Conservation (phyloP, 2,888 invertebrate genomes). For the Eudasyphora cyanicolor region DNA sequence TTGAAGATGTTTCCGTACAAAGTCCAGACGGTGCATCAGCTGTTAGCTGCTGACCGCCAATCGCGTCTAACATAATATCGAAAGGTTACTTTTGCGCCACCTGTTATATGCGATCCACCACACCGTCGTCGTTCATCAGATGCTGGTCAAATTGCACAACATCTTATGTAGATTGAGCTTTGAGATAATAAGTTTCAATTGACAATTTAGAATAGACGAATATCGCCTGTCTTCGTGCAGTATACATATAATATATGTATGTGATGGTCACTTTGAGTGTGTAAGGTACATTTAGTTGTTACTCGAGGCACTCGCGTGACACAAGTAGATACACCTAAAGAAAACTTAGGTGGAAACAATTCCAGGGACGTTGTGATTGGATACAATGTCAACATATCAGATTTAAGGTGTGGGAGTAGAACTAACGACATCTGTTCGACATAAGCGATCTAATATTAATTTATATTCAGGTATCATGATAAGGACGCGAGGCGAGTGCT, state of each 20-base stretch:
- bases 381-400: background rate
- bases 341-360: conserved; percentile 5
- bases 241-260: background rate
- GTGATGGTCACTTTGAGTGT: background rate
- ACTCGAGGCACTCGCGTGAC: too few relatives aligned
- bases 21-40: too few relatives aligned
- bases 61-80: too few relatives aligned
- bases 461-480: background rate
- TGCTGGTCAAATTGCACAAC: conserved; percentile 4
- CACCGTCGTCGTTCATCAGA: background rate
- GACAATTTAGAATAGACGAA: conserved; percentile 53
- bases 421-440: background rate
- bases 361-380: conserved; percentile 15
- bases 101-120: background rate
- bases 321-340: background rate
- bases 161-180: conserved; percentile 40
- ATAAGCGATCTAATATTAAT: background rate
- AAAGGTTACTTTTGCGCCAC: too few relatives aligned
- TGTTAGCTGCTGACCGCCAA: too few relatives aligned
- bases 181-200: conserved; percentile 64
- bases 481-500: background rate
- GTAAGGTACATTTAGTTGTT: background rate
- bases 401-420: background rate
- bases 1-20: too few relatives aligned
- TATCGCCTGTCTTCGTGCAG: background rate